A percentile compares a stretch with the other conserved stretches of the same genome.
Evolutionary conservation across 2,113 vertebrate species (phyloP).

Genomic region (Macquaria australasica): DNA sequence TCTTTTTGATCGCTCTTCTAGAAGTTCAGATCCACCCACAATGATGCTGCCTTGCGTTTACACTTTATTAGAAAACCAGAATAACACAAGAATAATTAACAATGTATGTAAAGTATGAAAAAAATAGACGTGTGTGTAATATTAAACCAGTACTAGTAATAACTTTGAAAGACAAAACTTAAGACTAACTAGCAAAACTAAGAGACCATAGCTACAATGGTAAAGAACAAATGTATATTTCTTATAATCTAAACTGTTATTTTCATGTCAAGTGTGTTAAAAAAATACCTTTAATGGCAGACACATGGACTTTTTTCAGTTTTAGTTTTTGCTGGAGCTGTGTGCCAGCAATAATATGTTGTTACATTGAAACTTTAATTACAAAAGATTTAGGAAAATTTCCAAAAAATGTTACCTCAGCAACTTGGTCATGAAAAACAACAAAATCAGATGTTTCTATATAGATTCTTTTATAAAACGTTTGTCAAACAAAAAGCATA

Average conservation of each 20-base stretch:
- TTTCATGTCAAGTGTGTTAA: neutral
- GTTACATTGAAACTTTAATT: neutral
- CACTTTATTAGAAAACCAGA: neutral
- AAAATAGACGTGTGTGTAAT: neutral
- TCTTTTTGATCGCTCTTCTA: conserved; percentile 55
- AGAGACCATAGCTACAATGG: neutral
- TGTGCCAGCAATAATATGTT: neutral
- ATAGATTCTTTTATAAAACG: neutral
- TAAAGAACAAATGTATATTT: neutral
- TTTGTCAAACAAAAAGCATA: neutral
- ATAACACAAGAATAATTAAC: neutral
- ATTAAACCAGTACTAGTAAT: neutral
- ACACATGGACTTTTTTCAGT: neutral
- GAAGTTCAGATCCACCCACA: conserved; percentile 26
- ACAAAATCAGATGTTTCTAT: neutral
- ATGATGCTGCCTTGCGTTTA: conserved; percentile 2
- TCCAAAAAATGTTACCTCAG: neutral
- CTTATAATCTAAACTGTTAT: neutral
- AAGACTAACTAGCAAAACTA: too few relatives aligned
- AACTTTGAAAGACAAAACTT: neutral
- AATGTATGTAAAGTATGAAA: neutral
- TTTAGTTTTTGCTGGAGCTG: neutral
- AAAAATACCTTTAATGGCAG: neutral
- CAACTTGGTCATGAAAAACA: neutral
- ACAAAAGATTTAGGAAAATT: neutral